Percentiles rank a stretch among this genome's conserved stretches.
phyloP scores from a whole-genome alignment of 2,113 vertebrate genomes.

The Albula goreensis region DNA sequence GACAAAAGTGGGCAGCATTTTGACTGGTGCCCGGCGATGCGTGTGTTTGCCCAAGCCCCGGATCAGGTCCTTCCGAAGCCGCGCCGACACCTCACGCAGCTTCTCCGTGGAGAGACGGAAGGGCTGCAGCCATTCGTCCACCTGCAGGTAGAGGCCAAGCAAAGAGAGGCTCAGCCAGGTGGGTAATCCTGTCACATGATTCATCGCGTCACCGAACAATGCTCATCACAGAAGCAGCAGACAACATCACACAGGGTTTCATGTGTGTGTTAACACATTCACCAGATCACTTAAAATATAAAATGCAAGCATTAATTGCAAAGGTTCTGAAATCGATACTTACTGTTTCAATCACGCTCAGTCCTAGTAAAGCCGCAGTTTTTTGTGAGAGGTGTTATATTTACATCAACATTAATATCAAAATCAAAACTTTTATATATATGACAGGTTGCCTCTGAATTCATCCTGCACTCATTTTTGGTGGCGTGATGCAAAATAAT shows the following conservation, averaged over 20 bases:
- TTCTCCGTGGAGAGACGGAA: slow-evolving; percentile 62
- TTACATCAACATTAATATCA: too few species aligned
- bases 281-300: not conserved
- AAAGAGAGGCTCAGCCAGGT: not conserved
- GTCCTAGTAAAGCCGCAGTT: not conserved
- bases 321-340: not conserved
- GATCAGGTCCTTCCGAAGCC: slow-evolving; percentile 63
- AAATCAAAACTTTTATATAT: not conserved
- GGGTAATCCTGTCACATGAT: too few species aligned
- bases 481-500: not conserved
- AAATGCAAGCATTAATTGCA: not conserved
- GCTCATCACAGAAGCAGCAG: not conserved
- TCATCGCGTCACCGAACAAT: too few species aligned
- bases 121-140: slow-evolving; percentile 58
- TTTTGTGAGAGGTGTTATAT: not conserved
- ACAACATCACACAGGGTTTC: not conserved
- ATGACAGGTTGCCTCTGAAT: not conserved
- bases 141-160: slow-evolving; percentile 49
- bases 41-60: slow-evolving; percentile 63
- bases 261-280: not conserved
- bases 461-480: not conserved
- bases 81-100: slow-evolving; percentile 66
- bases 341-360: not conserved
- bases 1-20: slow-evolving; percentile 83
- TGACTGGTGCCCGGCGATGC: slow-evolving; percentile 56